Evolutionary conservation across 2,797 vertebrate genomes (phyloP), one percentile per base, ranked within the genome.

Genomic region (Alcedo quadribrachys): DNA sequence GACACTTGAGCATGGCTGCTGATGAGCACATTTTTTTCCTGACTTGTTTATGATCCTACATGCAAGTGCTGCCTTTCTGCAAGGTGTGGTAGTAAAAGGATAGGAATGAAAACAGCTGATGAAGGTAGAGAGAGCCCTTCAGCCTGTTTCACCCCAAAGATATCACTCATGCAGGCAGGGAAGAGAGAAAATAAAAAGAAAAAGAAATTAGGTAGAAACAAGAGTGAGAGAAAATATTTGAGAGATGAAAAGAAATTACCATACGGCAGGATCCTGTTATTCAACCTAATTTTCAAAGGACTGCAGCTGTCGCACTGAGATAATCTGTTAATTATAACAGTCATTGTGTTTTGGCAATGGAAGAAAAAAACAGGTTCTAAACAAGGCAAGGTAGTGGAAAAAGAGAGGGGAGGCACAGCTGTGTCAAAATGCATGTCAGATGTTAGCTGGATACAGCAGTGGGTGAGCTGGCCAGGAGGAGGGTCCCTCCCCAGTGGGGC

Each of bases 271-370:
- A 97, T 98, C 96, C 97, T 98, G 97, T 98, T 98, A 98, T 98
- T 98, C 97, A 97, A 97, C 97, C 97, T 97, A 97, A 97, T 98
- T 98, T 98, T 97, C 97, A 98, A 97, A 98, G 97, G 97, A 96
- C 97, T 97, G 97, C 98, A 98, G 98, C 98, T 98, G 98, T 98
- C 95, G 95, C 94, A 79, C 97, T 97, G 98, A 98, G 98, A 98
- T 98, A 98, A 98, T 98, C 97, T 94, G 96, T 98, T 98, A 98
- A 98, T 98, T 98, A 98, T 98, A 98, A 97, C 97, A 97, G 97
- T 96, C 97, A 97, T 98, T 98, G 98, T 98, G 97, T 97, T 97
- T 96, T 95, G 96, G 97, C 97, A 97, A 96, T 85, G 96, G 96
- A 97, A 96, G 96, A 95, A 96, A 97, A 95, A 96, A 94, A 9